Evolutionary conservation across 2,888 invertebrate species (phyloP), one percentile per base, ranked within the genome.

Genomic region (Rhagophthalmus giganteus): DNA sequence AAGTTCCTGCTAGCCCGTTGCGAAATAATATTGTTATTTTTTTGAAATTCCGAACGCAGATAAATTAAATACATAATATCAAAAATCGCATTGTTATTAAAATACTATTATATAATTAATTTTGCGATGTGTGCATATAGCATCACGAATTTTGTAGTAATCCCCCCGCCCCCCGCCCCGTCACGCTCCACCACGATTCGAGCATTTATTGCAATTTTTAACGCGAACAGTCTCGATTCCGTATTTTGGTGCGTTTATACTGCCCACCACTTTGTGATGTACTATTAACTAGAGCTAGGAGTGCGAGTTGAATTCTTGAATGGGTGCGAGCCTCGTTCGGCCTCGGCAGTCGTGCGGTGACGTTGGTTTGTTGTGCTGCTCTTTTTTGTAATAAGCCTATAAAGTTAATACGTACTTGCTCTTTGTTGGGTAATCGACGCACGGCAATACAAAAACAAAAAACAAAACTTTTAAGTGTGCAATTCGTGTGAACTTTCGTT

Each of bases 271-370:
- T 33, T 39, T 26, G 24, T 49, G 35, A 32, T 40, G 42, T 49
- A 37, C 39, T 47, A 47, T 39, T 47, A 47, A 47, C 42, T 35
- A 54, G 54, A 53, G 58, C 51, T 56, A 47, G 50, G 39, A 55
- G 57, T 55, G 50, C 57, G 55, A 57, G 50, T 52, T 58, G 58
- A 54, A 58, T 61, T 61, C 61, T 48, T 61, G 54, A 61, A 61
- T 61, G 61, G 58, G 58, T 50, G 45, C 48, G 45, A 44, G 46
- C 26, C 34, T 39, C 51, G 46, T 42, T 52, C 52, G 42, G 41
- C 31, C 38, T 32, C 42, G 53, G 42, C 47, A 53, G 53, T 53
- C 53, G 53, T 39, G 48, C 38, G 33, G 35, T 35, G 47, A 48
- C 35, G 53, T 48, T 37, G 37, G 42, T 32, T 48, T 28, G 48